Conservation (phyloP, 64 coral and sea anemone genomes). For the Actinia tenebrosa region DNA sequence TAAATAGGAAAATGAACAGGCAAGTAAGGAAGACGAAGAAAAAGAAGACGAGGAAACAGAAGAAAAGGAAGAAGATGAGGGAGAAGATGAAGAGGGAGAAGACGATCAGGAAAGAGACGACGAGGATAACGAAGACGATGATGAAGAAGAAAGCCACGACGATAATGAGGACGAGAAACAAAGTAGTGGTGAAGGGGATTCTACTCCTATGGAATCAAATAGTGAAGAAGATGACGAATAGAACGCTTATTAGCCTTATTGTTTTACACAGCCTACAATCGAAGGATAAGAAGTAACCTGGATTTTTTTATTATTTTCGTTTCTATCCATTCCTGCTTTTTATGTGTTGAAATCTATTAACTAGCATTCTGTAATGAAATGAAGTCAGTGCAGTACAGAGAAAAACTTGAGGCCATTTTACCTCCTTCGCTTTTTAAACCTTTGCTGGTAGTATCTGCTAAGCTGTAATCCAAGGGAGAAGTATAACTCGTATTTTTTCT, state of each 20-base stretch:
- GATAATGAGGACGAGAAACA: slow-evolving; percentile 3
- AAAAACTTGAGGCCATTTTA: too few relatives aligned
- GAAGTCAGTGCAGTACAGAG: too few relatives aligned
- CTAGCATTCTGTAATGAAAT: too few relatives aligned
- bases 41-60: slow-evolving; percentile 17
- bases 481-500: too few relatives aligned
- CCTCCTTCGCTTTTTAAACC: too few relatives aligned
- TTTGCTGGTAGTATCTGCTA: too few relatives aligned
- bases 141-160: slow-evolving; percentile 10
- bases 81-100: background rate
- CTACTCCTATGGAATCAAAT: slow-evolving; percentile 15
- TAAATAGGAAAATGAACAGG: background rate
- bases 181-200: slow-evolving; percentile 4
- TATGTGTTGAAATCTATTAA: too few relatives aligned
- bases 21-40: background rate
- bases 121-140: background rate
- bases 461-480: too few relatives aligned
- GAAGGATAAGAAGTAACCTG: background rate
- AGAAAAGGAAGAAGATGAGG: background rate
- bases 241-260: background rate
- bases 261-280: background rate
- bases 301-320: too few relatives aligned
- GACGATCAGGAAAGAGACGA: background rate
- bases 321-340: too few relatives aligned
- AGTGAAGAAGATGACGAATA: slow-evolving; percentile 20